Base-by-base conservation (phyloP, 2,113 vertebrate species). In the Piprites chloris region DNA sequence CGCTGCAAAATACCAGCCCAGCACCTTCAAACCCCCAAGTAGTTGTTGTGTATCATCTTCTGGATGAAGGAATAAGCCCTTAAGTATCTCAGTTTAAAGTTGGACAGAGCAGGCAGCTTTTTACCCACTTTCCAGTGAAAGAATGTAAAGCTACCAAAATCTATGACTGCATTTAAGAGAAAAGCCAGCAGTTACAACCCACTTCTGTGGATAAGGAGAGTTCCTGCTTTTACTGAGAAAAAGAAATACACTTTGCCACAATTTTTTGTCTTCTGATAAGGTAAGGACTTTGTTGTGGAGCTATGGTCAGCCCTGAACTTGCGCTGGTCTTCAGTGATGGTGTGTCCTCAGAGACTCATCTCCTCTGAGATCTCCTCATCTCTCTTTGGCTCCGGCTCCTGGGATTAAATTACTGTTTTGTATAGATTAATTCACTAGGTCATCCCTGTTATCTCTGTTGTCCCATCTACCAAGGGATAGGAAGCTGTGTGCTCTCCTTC, bases 291-390 rank as follows among this genome's bases (percentile, higher is more conserved):
- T 39, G 3, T 59, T 33, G 28, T 27, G 49, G 32, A 27, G 14
- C 18, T 0, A 0, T 1, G 8, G 27, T n/a, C 58, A 87, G 19
- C 8, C 18, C 44, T 41, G 41, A 77, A 44, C 8, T 22, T 3
- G 8, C 13, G 9, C 30, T 84, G 47, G 19, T 49, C 19, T 55
- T 93, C 39, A 84, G 35, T 9, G 22, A 8, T 21, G 11, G 11
- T 2, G 0, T 28, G 17, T 47, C 44, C 53, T 15, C 44, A 68
- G 50, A 52, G 3, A 58, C 8, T 59, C 49, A 37, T 9, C 16
- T 71, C 47, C 35, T 66, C 26, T 24, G 14, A 4, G n/a, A n/a
- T n/a, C n/a, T n/a, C n/a, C n/a, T n/a, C n/a, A n/a, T n/a, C n/a
- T 66, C 19, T 49, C n/a, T 61, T 52, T 41, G 15, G 18, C 13